These are phyloP conservation scores for Ophion costatus DNA, from an alignment of 2,888 invertebrate species.

Conservation along the genomic window DNA sequence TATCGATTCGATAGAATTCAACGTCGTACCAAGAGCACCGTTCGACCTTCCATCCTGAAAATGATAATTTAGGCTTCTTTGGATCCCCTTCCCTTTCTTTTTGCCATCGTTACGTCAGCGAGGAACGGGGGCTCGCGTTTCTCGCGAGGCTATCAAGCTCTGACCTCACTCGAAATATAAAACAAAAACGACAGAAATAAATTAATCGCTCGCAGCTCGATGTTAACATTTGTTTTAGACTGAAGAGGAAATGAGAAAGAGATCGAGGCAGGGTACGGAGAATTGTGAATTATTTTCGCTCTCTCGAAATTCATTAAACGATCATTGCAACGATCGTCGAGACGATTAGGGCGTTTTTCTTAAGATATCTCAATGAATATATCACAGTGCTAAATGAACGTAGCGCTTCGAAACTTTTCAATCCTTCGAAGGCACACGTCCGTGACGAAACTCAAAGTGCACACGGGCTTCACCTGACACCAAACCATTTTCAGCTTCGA, in stretches of 20 bases:
- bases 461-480: background rate
- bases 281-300: background rate
- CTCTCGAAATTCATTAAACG: background rate
- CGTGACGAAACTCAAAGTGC: background rate
- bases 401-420: background rate
- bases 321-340: background rate
- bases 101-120: background rate
- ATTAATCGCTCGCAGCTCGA: background rate
- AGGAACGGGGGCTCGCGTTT: background rate
- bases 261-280: background rate
- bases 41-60: conserved; percentile 17
- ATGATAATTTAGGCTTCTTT: conserved; percentile 56
- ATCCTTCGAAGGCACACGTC: background rate
- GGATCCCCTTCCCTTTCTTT: conserved; percentile 28
- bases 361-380: conserved; percentile 14
- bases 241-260: conserved; percentile 19
- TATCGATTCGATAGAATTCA: background rate
- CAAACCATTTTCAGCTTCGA: background rate
- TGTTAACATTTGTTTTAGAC: conserved; percentile 17
- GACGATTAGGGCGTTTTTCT: too few species aligned
- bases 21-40: conserved; percentile 7
- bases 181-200: conserved; percentile 4
- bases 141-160: background rate
- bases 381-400: conserved; percentile 1
- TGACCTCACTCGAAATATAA: conserved; percentile 1